These are phyloP conservation scores for Mixornis gularis DNA, from an alignment of 2,113 vertebrate genomes.

Conservation along the genomic window DNA sequence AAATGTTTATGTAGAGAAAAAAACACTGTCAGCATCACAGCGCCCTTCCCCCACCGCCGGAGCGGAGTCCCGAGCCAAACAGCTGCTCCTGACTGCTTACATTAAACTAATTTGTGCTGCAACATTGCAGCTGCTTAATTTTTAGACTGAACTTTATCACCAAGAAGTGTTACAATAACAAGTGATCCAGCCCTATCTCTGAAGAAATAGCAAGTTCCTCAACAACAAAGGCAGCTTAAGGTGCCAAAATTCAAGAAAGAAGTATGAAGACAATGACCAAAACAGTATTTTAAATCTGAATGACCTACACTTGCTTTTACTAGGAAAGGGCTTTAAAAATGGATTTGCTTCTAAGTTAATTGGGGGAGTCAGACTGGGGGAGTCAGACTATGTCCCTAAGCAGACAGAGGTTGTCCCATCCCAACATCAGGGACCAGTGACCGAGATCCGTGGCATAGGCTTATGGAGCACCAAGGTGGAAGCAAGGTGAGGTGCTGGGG, in stretches of 20 bases:
- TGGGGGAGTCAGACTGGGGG: not conserved
- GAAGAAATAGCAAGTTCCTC: constrained; percentile 71
- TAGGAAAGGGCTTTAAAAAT: constrained; percentile 33
- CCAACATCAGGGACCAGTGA: accelerated
- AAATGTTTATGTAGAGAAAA: constrained; percentile 85
- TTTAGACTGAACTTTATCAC: constrained; percentile 81
- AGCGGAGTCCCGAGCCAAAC: constrained; percentile 78
- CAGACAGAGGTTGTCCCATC: accelerated
- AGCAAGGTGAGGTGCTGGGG: not conserved
- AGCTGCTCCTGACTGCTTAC: constrained; percentile 85
- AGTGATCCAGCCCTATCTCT: constrained; percentile 70
- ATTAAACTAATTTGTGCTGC: constrained; percentile 87
- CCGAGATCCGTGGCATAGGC: accelerated
- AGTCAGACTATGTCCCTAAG: not conserved
- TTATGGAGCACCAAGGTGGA: not conserved
- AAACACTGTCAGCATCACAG: constrained; percentile 76
- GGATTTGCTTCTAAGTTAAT: constrained; percentile 14
- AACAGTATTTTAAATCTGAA: constrained; percentile 21
- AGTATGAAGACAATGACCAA: constrained; percentile 18
- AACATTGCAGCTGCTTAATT: constrained; percentile 85
- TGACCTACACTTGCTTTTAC: constrained; percentile 4
- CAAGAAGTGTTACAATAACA: constrained; percentile 82
- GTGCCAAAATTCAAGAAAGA: constrained; percentile 27
- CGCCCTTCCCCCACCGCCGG: constrained; percentile 74
- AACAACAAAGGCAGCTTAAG: constrained; percentile 62